Percentiles rank a stretch among this genome's conserved stretches.
phyloP scores from a whole-genome alignment of 1,140 invertebrate species.

The Euschistus heros region DNA sequence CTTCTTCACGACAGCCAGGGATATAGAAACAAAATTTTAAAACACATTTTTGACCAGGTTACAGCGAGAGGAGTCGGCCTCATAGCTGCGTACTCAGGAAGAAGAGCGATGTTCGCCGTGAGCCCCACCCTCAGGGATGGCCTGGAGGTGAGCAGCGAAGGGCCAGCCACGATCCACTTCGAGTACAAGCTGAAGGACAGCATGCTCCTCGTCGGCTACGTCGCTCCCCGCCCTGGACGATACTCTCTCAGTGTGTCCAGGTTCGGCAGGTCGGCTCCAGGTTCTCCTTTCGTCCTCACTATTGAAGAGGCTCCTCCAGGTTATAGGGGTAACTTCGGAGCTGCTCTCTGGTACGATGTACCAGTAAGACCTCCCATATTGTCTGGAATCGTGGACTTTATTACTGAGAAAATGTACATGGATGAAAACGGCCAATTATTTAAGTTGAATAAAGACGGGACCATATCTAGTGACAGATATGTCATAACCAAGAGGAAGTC shows the following conservation, averaged over 20 bases:
- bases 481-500: too few species aligned
- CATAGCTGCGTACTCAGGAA: not conserved
- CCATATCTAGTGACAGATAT: too few species aligned
- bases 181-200: not conserved
- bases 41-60: not conserved
- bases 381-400: slow-evolving; percentile 7
- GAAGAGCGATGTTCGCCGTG: slow-evolving; percentile 6
- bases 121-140: not conserved
- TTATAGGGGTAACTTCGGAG: not conserved
- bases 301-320: not conserved
- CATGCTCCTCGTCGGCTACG: slow-evolving; percentile 3
- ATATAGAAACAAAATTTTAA: too few species aligned
- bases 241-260: not conserved
- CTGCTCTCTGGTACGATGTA: not conserved
- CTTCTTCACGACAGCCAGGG: too few species aligned
- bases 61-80: not conserved
- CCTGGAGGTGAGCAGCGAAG: not conserved
- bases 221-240: not conserved
- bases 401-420: slow-evolving; percentile 10
- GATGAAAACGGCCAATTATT: not conserved
- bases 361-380: not conserved
- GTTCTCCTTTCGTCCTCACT: slow-evolving; percentile 1
- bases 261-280: not conserved
- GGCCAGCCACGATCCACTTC: not conserved
- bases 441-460: not conserved